phyloP scores from a whole-genome alignment of 2,113 vertebrate species.

The Mobula birostris region DNA sequence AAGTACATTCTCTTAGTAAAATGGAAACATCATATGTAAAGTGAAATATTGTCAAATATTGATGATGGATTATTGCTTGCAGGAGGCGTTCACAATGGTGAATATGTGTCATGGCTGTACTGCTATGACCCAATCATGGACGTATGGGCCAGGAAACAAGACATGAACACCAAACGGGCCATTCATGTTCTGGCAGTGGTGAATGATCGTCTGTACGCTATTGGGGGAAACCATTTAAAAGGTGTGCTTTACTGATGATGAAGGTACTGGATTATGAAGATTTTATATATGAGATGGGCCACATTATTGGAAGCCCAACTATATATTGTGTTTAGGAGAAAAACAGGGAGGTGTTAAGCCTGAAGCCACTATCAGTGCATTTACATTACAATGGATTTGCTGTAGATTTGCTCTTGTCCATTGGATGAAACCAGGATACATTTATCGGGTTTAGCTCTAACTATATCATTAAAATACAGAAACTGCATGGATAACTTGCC shows the following conservation, averaged over 20 bases:
- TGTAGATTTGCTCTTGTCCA: neutral
- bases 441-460: neutral
- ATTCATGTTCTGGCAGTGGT: constrained; percentile 93
- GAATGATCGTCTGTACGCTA: constrained; percentile 95
- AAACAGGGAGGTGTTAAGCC: neutral
- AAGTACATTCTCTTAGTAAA: neutral
- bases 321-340: neutral
- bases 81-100: constrained; percentile 97
- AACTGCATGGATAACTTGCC: neutral
- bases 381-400: neutral
- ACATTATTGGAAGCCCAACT: neutral
- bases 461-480: neutral
- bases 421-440: neutral
- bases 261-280: neutral
- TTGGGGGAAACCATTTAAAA: constrained; percentile 99
- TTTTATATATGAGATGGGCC: neutral
- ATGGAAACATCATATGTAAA: neutral
- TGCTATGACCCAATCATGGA: constrained; percentile 97
- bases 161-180: constrained; percentile 98
- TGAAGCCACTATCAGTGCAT: neutral
- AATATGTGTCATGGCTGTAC: constrained; percentile 96
- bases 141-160: constrained; percentile 96
- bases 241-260: constrained; percentile 56
- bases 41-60: neutral
- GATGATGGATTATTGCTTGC: constrained; percentile 25